Evolutionary conservation across 2,113 vertebrate genomes (phyloP).

Genomic region (Mastomys coucha): DNA sequence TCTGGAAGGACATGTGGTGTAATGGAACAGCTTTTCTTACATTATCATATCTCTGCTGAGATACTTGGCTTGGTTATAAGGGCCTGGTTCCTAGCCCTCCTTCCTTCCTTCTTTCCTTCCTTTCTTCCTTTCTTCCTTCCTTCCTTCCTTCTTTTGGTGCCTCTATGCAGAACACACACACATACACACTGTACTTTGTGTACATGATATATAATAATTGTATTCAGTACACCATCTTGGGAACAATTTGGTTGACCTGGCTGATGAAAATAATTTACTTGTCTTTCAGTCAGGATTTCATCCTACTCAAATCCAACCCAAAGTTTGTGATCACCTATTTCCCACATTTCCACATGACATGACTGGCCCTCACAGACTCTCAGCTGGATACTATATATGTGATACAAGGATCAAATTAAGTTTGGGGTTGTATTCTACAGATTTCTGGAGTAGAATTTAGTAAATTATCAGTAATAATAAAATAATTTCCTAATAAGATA

Average conservation of each 20-base stretch:
- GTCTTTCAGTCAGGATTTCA: not conserved
- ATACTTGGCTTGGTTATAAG: not conserved
- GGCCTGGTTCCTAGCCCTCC: not conserved
- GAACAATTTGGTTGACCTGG: not conserved
- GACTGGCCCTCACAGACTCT: not conserved
- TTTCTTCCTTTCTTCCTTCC: too few relatives aligned
- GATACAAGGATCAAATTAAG: not conserved
- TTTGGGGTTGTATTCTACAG: not conserved
- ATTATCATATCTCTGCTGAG: not conserved
- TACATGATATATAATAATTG: not conserved
- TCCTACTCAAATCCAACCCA: not conserved
- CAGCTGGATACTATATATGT: not conserved
- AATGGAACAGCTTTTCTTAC: not conserved
- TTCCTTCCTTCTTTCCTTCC: not conserved
- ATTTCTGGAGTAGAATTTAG: not conserved
- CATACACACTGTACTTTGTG: not conserved
- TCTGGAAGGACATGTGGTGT: not conserved
- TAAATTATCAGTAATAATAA: not conserved
- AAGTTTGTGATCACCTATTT: not conserved
- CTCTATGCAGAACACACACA: not conserved
- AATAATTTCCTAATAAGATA: not conserved
- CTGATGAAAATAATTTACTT: not conserved
- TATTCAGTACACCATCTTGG: not conserved
- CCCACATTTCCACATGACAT: not conserved
- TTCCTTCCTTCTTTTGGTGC: not conserved